Percentiles rank a stretch among this genome's conserved stretches.
Conservation (phyloP, 37 sponge, comb jelly and placozoan genomes). For the Cliona cf. orientalis region DNA sequence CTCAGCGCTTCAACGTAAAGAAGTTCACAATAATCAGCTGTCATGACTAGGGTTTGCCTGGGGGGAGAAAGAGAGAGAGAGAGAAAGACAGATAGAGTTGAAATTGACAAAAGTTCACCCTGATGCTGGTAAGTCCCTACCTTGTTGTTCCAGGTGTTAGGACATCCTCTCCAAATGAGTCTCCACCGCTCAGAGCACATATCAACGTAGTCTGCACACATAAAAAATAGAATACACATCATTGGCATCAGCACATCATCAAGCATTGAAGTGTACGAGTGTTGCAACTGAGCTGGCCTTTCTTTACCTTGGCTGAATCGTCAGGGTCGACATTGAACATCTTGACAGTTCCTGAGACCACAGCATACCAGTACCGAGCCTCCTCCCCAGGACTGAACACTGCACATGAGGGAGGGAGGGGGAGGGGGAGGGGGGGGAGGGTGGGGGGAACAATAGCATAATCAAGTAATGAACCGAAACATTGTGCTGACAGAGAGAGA, state of each 20-base stretch:
- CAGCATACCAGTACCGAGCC: conserved; percentile 73
- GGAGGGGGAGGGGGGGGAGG: background rate
- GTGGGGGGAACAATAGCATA: too few species aligned
- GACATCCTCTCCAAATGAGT: conserved; percentile 74
- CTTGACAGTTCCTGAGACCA: conserved; percentile 66
- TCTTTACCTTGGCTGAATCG: background rate
- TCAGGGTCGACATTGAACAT: conserved; percentile 45
- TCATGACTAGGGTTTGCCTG: conserved; percentile 58
- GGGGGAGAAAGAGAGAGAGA: background rate
- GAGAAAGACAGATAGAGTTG: background rate
- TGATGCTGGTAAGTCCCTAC: too few species aligned
- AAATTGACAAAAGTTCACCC: background rate
- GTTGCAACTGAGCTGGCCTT: too few species aligned
- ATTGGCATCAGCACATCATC: background rate
- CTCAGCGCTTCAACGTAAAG: conserved; percentile 61
- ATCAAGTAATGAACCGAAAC: too few species aligned
- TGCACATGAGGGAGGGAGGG: conserved; percentile 22
- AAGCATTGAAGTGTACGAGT: background rate
- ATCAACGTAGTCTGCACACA: conserved; percentile 38
- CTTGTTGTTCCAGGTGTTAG: conserved; percentile 62
- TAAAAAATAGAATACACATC: too few species aligned
- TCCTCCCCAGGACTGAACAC: conserved; percentile 72
- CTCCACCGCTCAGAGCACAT: conserved; percentile 57
- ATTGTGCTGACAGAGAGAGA: too few species aligned
- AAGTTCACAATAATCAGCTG: conserved; percentile 53